These are phyloP conservation scores for Cheirogaleus major DNA, from an alignment of 2,797 vertebrate genomes.

Conservation along the genomic window DNA sequence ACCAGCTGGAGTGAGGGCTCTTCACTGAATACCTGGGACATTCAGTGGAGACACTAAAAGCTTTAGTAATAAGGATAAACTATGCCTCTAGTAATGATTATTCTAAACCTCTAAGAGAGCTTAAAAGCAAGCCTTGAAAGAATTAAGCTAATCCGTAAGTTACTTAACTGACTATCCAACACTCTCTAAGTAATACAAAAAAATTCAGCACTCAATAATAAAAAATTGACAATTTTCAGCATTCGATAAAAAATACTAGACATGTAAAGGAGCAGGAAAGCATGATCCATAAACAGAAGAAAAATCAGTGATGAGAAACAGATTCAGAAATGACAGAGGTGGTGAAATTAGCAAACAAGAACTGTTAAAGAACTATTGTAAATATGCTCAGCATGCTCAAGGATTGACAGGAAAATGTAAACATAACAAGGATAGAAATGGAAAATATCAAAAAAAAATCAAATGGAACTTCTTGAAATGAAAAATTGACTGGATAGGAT, in stretches of 20 bases:
- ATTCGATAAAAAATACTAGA: neutral
- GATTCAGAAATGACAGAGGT: neutral
- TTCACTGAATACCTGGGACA: neutral
- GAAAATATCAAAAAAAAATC: neutral
- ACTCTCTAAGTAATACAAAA: neutral
- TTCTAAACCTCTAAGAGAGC: neutral
- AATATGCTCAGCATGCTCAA: neutral
- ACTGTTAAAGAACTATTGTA: neutral
- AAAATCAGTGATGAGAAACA: neutral
- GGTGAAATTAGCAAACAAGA: neutral
- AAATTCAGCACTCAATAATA: neutral
- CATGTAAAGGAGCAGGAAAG: neutral
- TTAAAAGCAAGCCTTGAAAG: neutral
- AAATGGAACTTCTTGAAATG: constrained; percentile 25
- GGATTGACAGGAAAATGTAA: neutral
- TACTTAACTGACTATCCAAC: neutral
- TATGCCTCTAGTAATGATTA: neutral
- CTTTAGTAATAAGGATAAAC: constrained; percentile 2
- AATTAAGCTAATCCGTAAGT: neutral
- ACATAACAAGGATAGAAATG: neutral
- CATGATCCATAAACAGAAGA: neutral
- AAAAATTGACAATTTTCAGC: neutral
- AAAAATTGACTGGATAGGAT: neutral
- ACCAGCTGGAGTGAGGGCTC: neutral
- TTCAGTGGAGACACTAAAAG: neutral